Conservation (phyloP, 2,113 vertebrate genomes). For the Strigops habroptila region DNA sequence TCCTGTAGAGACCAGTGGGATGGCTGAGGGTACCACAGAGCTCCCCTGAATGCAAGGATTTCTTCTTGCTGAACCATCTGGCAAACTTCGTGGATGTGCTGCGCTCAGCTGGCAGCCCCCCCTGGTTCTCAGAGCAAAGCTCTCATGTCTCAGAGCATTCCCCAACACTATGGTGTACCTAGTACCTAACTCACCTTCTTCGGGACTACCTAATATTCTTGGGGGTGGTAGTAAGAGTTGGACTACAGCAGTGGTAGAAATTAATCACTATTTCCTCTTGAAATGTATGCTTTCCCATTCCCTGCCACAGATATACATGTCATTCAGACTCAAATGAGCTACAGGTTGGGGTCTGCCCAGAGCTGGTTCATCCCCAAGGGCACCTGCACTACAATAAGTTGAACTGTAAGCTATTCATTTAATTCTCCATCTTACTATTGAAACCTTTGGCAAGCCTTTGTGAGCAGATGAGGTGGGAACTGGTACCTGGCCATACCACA, state of each 20-base stretch:
- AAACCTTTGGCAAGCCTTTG: neutral
- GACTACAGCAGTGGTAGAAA: neutral
- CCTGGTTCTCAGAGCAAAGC: neutral
- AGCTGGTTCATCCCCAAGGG: neutral
- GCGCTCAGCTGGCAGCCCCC: neutral
- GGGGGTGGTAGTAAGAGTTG: rapidly evolving
- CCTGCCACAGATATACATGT: rapidly evolving
- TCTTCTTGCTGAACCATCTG: neutral
- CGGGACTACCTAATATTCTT: neutral
- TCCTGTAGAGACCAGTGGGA: neutral
- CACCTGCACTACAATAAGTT: neutral
- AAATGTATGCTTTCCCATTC: neutral
- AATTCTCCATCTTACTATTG: neutral
- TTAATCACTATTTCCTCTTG: neutral
- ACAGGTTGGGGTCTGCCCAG: neutral
- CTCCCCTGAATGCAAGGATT: neutral
- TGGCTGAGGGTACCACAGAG: neutral
- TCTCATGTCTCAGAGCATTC: neutral
- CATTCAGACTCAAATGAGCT: neutral
- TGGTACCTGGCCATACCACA: neutral
- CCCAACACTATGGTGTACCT: neutral
- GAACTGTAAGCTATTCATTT: neutral
- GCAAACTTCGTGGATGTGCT: neutral
- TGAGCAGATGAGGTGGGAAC: neutral
- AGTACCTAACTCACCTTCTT: neutral